These are phyloP conservation scores for Leptatherina wallacei DNA, from an alignment of 2,797 vertebrate genomes.

Conservation along the genomic window DNA sequence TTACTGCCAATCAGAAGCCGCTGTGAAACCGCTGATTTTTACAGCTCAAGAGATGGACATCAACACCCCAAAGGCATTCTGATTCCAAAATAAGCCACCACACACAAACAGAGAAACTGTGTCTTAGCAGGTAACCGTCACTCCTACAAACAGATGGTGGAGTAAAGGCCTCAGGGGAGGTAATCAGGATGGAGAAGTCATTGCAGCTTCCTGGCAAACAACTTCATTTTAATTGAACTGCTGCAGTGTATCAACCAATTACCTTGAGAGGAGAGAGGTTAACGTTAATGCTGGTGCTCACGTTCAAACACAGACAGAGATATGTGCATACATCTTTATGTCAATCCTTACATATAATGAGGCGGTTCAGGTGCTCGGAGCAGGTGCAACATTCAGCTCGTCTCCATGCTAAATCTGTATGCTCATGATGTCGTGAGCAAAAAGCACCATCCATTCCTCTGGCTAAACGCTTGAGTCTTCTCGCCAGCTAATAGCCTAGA, in stretches of 20 bases:
- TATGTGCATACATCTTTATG: slow-evolving; percentile 1
- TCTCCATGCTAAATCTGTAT: slow-evolving; percentile 48
- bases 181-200: slow-evolving; percentile 51
- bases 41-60: slow-evolving; percentile 42
- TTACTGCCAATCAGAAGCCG: slow-evolving; percentile 59
- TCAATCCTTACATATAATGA: slow-evolving; percentile 7
- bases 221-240: slow-evolving; percentile 51
- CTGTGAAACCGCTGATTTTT: slow-evolving; percentile 30
- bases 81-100: slow-evolving; percentile 42
- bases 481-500: slow-evolving; percentile 62
- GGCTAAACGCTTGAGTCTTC: slow-evolving; percentile 46
- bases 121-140: slow-evolving; percentile 53
- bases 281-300: slow-evolving; percentile 13
- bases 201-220: slow-evolving; percentile 40
- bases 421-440: slow-evolving; percentile 47
- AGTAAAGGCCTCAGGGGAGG: slow-evolving; percentile 46
- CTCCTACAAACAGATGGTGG: slow-evolving; percentile 65
- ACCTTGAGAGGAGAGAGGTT: slow-evolving; percentile 34
- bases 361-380: slow-evolving; percentile 12
- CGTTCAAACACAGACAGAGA: slow-evolving; percentile 13
- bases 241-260: slow-evolving; percentile 45
- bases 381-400: slow-evolving; percentile 25
- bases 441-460: slow-evolving; percentile 42
- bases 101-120: slow-evolving; percentile 50
- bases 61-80: slow-evolving; percentile 40